A percentile compares a stretch with the other conserved stretches of the same genome.
These are phyloP conservation scores for Myiagra hebetior DNA, from an alignment of 2,113 vertebrate species.

Conservation along the genomic window DNA sequence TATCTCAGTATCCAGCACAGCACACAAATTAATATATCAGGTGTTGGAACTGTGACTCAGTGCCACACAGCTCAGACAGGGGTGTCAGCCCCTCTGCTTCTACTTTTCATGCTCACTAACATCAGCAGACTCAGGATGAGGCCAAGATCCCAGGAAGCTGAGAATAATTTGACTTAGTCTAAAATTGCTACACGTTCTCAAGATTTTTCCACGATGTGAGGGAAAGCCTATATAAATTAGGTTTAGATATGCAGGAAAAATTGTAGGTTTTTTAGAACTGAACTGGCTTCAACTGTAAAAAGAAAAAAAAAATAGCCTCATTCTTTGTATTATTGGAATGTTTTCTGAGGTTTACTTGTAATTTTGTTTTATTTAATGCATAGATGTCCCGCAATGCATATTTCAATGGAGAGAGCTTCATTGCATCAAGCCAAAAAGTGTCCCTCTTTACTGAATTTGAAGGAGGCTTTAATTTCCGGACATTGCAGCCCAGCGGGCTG, in stretches of 20 bases:
- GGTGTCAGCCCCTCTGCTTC: neutral
- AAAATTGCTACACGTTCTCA: neutral
- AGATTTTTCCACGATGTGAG: neutral
- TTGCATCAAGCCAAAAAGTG: conserved; percentile 86
- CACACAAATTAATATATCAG: neutral
- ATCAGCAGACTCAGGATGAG: neutral
- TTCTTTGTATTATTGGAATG: neutral
- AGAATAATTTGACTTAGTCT: neutral
- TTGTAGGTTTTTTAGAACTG: neutral
- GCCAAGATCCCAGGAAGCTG: neutral
- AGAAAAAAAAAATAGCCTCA: neutral
- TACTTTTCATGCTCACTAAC: neutral
- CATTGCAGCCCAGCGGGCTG: conserved; percentile 84
- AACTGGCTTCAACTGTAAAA: neutral
- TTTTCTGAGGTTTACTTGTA: neutral
- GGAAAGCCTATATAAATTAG: neutral
- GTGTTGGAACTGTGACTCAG: neutral
- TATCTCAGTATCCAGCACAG: neutral
- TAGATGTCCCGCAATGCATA: conserved; percentile 93
- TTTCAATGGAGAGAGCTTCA: conserved; percentile 90
- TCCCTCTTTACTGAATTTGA: conserved; percentile 87
- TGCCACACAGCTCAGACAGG: neutral
- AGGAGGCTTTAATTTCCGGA: conserved; percentile 91
- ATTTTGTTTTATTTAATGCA: neutral
- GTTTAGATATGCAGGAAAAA: neutral